These are phyloP conservation scores for Myiopsitta monachus DNA, from an alignment of 2,113 vertebrate species.

Conservation along the genomic window DNA sequence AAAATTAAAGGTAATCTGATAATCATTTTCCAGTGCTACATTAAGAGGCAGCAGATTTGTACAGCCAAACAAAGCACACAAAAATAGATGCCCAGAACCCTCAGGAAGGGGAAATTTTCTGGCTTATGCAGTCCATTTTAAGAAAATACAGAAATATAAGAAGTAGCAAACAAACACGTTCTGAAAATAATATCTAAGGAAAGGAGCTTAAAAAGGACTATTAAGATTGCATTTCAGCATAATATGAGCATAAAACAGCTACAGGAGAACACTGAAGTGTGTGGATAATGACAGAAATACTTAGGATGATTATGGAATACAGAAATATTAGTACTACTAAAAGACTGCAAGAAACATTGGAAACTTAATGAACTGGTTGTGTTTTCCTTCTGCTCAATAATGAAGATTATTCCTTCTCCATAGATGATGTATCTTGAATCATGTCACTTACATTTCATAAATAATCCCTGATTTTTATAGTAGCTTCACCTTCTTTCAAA, in stretches of 20 bases:
- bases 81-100: background rate
- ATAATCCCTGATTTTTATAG: background rate
- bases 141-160: background rate
- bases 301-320: background rate
- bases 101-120: background rate
- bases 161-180: background rate
- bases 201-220: background rate
- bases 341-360: background rate
- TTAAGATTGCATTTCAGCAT: background rate
- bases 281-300: background rate
- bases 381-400: background rate
- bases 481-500: background rate
- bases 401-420: background rate
- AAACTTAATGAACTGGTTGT: background rate
- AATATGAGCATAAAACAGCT: background rate
- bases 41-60: background rate
- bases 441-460: background rate
- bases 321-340: background rate
- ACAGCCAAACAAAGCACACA: conserved; percentile 5
- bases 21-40: background rate
- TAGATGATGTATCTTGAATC: background rate
- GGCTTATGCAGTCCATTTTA: background rate
- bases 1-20: conserved; percentile 24
- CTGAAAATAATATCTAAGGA: background rate
- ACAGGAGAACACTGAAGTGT: background rate